Conservation (phyloP, 2,888 invertebrate genomes). For the Philereme vetulata region DNA sequence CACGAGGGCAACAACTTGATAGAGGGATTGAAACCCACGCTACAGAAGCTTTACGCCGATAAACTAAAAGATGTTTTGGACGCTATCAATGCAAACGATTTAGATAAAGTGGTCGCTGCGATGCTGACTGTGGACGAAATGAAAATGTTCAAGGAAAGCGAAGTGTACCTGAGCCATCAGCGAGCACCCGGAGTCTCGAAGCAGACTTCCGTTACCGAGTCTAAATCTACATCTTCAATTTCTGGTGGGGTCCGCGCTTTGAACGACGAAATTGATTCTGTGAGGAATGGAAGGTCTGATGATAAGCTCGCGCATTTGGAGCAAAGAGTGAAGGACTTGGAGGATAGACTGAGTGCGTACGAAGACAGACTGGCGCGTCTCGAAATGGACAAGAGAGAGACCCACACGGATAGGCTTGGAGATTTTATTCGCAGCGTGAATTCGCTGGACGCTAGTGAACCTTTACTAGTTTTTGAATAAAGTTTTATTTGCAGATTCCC, state of each 20-base stretch:
- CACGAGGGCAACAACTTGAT: conserved; percentile 65
- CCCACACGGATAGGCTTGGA: not conserved
- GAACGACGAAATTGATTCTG: conserved; percentile 45
- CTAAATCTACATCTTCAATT: conserved; percentile 9
- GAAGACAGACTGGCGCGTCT: conserved; percentile 47
- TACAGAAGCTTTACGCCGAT: conserved; percentile 58
- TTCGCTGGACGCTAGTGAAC: not conserved
- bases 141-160: conserved; percentile 54
- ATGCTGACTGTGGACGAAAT: conserved; percentile 60
- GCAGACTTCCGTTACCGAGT: conserved; percentile 22
- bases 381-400: conserved; percentile 34
- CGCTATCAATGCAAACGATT: conserved; percentile 61
- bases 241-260: conserved; percentile 43
- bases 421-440: not conserved
- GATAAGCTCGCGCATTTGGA: conserved; percentile 44
- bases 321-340: conserved; percentile 42
- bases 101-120: conserved; percentile 51
- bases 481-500: too few relatives aligned
- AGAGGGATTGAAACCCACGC: conserved; percentile 54
- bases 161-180: conserved; percentile 51
- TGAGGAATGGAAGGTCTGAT: conserved; percentile 33
- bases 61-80: conserved; percentile 65
- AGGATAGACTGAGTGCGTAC: conserved; percentile 13
- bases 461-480: conserved; percentile 19
- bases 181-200: conserved; percentile 39